Evolutionary conservation across 2,797 vertebrate genomes (phyloP).

Genomic region (Catharus ustulatus): DNA sequence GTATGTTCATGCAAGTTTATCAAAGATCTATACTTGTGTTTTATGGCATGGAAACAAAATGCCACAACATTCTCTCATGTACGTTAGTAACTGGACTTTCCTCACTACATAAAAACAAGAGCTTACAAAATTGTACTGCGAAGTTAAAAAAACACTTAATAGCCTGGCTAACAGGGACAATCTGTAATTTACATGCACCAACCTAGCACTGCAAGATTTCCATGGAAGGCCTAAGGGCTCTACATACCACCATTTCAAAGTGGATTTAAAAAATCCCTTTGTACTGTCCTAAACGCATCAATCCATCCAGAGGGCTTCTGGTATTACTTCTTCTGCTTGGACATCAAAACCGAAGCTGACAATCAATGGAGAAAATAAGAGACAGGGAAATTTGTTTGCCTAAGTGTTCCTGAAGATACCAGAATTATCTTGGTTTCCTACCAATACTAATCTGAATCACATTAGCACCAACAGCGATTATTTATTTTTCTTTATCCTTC

Average conservation of each 20-base stretch:
- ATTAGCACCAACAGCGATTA: not conserved
- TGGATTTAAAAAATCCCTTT: not conserved
- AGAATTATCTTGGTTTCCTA: not conserved
- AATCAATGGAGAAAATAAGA: not conserved
- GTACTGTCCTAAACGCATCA: not conserved
- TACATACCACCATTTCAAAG: not conserved
- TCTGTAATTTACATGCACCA: not conserved
- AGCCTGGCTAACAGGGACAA: not conserved
- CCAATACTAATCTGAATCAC: not conserved
- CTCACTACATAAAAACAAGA: not conserved
- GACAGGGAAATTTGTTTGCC: not conserved
- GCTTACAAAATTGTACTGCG: not conserved
- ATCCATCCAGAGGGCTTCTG: not conserved
- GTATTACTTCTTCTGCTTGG: not conserved
- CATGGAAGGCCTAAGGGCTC: not conserved
- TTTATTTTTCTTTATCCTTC: not conserved
- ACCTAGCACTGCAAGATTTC: not conserved
- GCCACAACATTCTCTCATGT: not conserved
- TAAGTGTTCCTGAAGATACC: not conserved
- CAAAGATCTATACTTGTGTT: not conserved
- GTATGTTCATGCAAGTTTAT: not conserved
- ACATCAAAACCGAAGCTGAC: not conserved
- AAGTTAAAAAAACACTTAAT: not conserved
- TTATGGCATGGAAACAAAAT: not conserved
- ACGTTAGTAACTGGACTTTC: not conserved